Evolutionary conservation across 1,140 invertebrate species (phyloP).

Genomic region (Conopomorpha cramerella): DNA sequence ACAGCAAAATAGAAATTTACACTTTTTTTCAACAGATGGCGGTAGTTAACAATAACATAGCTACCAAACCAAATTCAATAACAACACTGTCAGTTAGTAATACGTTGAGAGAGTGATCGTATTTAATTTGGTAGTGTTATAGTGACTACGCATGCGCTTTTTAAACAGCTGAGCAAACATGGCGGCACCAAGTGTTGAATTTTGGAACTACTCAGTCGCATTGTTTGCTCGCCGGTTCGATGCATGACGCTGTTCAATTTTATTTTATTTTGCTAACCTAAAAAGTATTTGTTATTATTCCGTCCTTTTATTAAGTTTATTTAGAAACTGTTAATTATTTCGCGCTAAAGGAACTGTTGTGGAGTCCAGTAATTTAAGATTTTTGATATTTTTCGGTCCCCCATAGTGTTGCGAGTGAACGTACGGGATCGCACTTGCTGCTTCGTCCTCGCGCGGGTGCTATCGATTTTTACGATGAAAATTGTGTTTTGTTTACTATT

Average conservation of each 20-base stretch:
- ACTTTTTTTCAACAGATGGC: constrained; percentile 3
- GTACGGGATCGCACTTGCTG: constrained; percentile 29
- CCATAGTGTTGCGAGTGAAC: constrained; percentile 18
- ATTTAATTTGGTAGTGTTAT: constrained; percentile 22
- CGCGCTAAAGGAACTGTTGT: no score
- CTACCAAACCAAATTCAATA: not conserved
- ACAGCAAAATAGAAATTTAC: no score
- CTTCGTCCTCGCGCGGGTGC: constrained; percentile 34
- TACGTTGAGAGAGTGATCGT: constrained; percentile 3
- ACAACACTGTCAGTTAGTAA: no score
- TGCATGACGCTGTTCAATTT: constrained; percentile 32
- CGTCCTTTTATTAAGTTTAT: constrained; percentile 33
- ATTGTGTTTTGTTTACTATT: constrained; percentile 52
- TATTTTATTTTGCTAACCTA: constrained; percentile 31
- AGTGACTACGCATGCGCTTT: constrained; percentile 35
- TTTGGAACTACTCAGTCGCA: constrained; percentile 50
- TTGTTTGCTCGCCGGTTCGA: constrained; percentile 51
- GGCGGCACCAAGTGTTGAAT: constrained; percentile 28
- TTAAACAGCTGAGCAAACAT: constrained; percentile 47
- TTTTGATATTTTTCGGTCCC: constrained; percentile 19
- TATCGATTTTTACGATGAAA: constrained; percentile 58
- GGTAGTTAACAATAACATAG: not conserved
- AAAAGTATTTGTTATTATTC: constrained; percentile 33
- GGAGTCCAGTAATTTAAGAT: no score
- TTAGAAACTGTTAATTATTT: no score